phyloP scores from a whole-genome alignment of 2,888 invertebrate genomes.

The Amblyjoppa fuscipennis region DNA sequence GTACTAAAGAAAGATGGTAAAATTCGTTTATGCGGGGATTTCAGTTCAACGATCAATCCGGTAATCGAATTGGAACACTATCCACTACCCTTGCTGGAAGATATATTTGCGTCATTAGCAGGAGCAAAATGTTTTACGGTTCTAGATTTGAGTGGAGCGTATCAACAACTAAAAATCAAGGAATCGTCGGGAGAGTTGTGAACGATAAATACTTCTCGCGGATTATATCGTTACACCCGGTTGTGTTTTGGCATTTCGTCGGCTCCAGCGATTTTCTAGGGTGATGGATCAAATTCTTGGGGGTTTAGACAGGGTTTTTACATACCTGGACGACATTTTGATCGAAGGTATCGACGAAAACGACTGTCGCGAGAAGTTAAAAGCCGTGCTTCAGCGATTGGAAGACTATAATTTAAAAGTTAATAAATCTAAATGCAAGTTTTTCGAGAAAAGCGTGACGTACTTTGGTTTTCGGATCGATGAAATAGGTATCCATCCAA shows the following conservation, averaged over 20 bases:
- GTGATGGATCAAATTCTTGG: conserved; percentile 71
- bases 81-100: conserved; percentile 69
- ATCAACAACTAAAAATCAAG: conserved; percentile 77
- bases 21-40: conserved; percentile 78
- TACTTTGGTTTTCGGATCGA: conserved; percentile 63
- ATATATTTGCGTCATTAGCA: conserved; percentile 63
- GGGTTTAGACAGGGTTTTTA: conserved; percentile 53
- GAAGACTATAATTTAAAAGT: conserved; percentile 60
- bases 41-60: conserved; percentile 75
- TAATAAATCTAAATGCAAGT: conserved; percentile 69
- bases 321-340: conserved; percentile 57
- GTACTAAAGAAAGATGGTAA: conserved; percentile 76
- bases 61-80: conserved; percentile 69
- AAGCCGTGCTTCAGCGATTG: conserved; percentile 63
- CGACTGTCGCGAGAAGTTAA: conserved; percentile 15
- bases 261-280: conserved; percentile 77
- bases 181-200: conserved; percentile 75
- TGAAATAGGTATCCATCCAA: conserved; percentile 55
- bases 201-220: conserved; percentile 77
- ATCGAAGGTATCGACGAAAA: conserved; percentile 25
- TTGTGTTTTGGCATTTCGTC: conserved; percentile 5
- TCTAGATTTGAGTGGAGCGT: conserved; percentile 80
- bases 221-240: conserved; percentile 69
- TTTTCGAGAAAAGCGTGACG: conserved; percentile 71
- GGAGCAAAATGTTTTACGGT: conserved; percentile 78